Base-by-base conservation (phyloP, 1,140 invertebrate genomes). In the Drusus annulatus region DNA sequence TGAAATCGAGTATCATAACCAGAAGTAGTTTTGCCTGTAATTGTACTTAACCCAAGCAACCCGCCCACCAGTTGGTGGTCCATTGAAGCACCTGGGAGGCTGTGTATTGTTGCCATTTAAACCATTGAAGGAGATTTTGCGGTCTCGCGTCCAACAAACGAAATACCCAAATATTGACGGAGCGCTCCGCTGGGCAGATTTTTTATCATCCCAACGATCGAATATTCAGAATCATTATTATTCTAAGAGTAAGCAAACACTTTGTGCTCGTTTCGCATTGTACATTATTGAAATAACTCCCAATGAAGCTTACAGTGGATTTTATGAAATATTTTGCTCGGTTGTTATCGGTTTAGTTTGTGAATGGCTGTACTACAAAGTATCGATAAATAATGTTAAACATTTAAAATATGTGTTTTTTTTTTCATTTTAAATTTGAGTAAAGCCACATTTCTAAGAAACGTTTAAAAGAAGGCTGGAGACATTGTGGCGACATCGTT, bases 91-190 rank as follows among this genome's bases (percentile, higher is more conserved):
- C 28, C 63, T 28, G 76, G 52, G 63, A 76, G 75, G 75, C 75
- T 19, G 63, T 2, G 17, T 52, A 81, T 81, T 81, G 80, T 81
- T 73, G 45, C 13, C 17, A n/a, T 45, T 19, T 19, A 50, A 36
- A n/a, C 65, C 65, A 69, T 69, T 81, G 50, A 81, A 23, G 15
- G 0, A 73, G 36, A 77, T 77, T 81, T 81, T 81, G 74, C 74
- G 74, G 80, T 76, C 52, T 31, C 28, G 60, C 23, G 16, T n/a
- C n/a, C 21, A 78, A 76, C 63, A 81, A 80, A 56, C 31, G 31
- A 68, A 77, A 73, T 68, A 78, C 16, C 74, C 80, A 81, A 81
- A 81, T 81, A 81, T 81, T 81, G 76, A 81, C 75, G 62, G 50
- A 77, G 60, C 50, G 51, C 74, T 60, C 56, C 21, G 74, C 45